phyloP scores from a whole-genome alignment of 2,888 invertebrate species.

The Auanema sp. region DNA sequence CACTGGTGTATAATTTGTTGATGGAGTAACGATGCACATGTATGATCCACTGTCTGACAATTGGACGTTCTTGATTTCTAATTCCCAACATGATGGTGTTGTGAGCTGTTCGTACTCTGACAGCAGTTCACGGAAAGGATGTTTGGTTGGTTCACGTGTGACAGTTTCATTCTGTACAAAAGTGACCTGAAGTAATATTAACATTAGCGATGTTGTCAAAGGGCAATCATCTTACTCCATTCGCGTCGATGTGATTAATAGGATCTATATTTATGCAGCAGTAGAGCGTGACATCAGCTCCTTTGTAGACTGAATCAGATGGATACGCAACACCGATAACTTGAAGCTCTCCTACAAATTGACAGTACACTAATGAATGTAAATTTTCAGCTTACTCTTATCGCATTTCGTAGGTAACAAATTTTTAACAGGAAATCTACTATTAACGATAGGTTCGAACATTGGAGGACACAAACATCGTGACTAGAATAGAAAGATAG shows the following conservation, averaged over 20 bases:
- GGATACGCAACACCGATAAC: slow-evolving; percentile 47
- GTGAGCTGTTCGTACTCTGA: slow-evolving; percentile 15
- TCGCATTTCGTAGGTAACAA: slow-evolving; percentile 59
- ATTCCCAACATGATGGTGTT: slow-evolving; percentile 48
- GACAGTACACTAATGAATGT: neutral
- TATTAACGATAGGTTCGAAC: slow-evolving; percentile 48
- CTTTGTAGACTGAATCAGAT: slow-evolving; percentile 52
- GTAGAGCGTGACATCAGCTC: slow-evolving; percentile 53
- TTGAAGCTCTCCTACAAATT: slow-evolving; percentile 48
- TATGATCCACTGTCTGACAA: slow-evolving; percentile 56
- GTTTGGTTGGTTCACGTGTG: slow-evolving; percentile 51
- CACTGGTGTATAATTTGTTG: slow-evolving; percentile 21
- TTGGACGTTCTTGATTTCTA: slow-evolving; percentile 56
- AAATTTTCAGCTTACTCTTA: slow-evolving; percentile 38
- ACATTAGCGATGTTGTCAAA: neutral
- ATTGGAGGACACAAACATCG: slow-evolving; percentile 60
- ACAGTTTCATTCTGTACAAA: slow-evolving; percentile 61
- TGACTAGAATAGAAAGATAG: slow-evolving; percentile 34
- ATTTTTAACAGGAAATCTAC: slow-evolving; percentile 36
- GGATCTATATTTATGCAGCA: slow-evolving; percentile 63
- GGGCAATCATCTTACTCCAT: slow-evolving; percentile 18
- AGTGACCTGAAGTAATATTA: slow-evolving; percentile 32
- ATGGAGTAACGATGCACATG: slow-evolving; percentile 45
- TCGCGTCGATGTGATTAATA: slow-evolving; percentile 44
- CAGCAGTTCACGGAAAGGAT: slow-evolving; percentile 52